Evolutionary conservation across 2,888 invertebrate genomes (phyloP), one percentile per base, ranked within the genome.

Genomic region (Rotaria socialis): DNA sequence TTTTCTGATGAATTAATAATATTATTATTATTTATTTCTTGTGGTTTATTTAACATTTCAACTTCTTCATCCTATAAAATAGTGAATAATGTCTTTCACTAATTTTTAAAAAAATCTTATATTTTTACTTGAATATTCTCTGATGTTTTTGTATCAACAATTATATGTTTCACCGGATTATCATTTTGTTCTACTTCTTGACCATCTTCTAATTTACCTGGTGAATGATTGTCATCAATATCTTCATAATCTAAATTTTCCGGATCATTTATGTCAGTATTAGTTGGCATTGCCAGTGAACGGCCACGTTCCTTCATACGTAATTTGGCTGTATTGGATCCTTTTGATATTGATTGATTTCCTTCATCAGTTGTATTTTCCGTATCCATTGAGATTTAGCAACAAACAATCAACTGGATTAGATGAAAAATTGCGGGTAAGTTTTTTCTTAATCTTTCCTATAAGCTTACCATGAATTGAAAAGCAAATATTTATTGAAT

Each of bases 161-260:
- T 80, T 22, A 22, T 80, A 10, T 47, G 24, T 10, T 80, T 10
- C 11, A n/a, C 11, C 47, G 80, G 8, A 80, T n/a, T 2, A 80
- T 80, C 24, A 11, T 11, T 11, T 47, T 47, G 47, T n/a, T 80
- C 35, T 19, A 19, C 5, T 67, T 67, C 35, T 35, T 67, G 67
- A 67, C 2, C 35, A 67, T 67, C 35, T 19, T 55, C 55, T 55
- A 55, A 55, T 55, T 55, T 55, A 55, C 2, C 22, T 55, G 55
- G 22, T 55, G 19, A 22, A 55, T 67, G 67, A 67, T 67, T 67
- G 35, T 67, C 67, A 67, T 67, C 67, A 35, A 67, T 35, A 67
- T 80, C 80, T 47, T 80, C 80, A 80, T 80, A 80, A 80, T 80
- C 80, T n/a, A 80, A 80, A 80, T 80, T 80, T 80, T 80, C 80